Conservation (phyloP, 37 sponge, comb jelly and placozoan genomes). For the Spongilla lacustris region DNA sequence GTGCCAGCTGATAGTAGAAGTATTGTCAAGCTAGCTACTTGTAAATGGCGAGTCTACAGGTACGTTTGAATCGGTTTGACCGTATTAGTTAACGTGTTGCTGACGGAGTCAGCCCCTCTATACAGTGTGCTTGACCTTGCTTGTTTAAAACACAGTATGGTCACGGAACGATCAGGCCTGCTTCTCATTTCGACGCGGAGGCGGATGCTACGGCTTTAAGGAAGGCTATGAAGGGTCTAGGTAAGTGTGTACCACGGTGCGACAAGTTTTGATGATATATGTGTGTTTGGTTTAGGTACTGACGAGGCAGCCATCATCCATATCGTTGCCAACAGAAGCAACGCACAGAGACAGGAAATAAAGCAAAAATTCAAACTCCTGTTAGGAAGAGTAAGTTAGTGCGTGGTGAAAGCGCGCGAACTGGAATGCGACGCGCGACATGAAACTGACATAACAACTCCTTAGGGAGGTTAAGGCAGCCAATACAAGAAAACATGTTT, state of each 20-base stretch:
- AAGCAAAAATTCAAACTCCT: conserved; percentile 81
- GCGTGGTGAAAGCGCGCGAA: no score
- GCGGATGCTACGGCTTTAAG: background rate
- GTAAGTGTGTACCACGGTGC: no score
- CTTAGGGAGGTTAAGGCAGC: no score
- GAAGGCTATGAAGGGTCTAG: background rate
- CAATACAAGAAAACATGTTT: no score
- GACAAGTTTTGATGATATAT: no score
- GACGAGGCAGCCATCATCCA: conserved; percentile 93
- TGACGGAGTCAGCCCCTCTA: background rate
- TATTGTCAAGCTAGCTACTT: no score
- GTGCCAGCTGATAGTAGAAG: no score
- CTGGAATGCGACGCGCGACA: no score
- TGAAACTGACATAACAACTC: no score
- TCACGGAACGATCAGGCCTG: background rate
- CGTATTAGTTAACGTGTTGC: background rate
- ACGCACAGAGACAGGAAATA: conserved; percentile 85
- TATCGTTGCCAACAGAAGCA: conserved; percentile 71
- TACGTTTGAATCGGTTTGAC: background rate
- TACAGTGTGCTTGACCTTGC: background rate
- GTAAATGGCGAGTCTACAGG: background rate
- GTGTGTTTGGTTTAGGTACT: conserved; percentile 92
- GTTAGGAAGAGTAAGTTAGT: conserved; percentile 85
- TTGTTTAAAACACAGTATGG: background rate
- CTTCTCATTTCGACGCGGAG: background rate